A percentile compares a stretch with the other conserved stretches of the same genome.
Evolutionary conservation across 2,888 invertebrate genomes (phyloP).

Genomic region (Drosophila peninsularis): DNA sequence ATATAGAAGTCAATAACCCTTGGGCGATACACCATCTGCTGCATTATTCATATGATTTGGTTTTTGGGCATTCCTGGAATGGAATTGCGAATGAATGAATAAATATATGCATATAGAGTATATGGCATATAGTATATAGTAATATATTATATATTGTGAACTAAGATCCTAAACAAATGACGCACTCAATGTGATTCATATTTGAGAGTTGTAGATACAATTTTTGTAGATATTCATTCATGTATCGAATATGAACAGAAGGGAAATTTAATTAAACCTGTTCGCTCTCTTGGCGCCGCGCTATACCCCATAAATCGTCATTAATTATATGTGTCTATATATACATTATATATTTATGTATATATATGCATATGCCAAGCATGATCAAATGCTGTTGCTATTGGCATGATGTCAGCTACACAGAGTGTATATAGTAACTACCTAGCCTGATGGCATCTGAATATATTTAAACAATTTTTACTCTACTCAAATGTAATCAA

Average conservation of each 20-base stretch:
- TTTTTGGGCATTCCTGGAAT: background rate
- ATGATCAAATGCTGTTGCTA: conserved; percentile 56
- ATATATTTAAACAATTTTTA: background rate
- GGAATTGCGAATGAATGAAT: conserved; percentile 23
- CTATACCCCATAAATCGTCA: conserved; percentile 52
- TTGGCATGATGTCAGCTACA: conserved; percentile 63
- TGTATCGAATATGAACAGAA: background rate
- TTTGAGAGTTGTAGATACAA: background rate
- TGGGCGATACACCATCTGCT: conserved; percentile 7
- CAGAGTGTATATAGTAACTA: background rate
- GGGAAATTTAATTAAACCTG: conserved; percentile 34
- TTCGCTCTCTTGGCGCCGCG: conserved; percentile 30
- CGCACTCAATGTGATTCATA: conserved; percentile 9
- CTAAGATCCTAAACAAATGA: conserved; percentile 2
- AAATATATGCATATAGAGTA: background rate
- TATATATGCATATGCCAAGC: conserved; percentile 13
- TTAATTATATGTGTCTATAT: conserved; percentile 55
- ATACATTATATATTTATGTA: background rate
- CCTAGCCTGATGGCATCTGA: background rate
- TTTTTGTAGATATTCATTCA: conserved; percentile 13
- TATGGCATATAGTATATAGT: background rate
- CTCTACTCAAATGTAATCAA: background rate
- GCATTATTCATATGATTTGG: conserved; percentile 16
- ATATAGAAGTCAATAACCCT: background rate
- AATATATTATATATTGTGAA: background rate